These are phyloP conservation scores for Petroica traversi DNA, from an alignment of 2,113 vertebrate species.

Conservation along the genomic window DNA sequence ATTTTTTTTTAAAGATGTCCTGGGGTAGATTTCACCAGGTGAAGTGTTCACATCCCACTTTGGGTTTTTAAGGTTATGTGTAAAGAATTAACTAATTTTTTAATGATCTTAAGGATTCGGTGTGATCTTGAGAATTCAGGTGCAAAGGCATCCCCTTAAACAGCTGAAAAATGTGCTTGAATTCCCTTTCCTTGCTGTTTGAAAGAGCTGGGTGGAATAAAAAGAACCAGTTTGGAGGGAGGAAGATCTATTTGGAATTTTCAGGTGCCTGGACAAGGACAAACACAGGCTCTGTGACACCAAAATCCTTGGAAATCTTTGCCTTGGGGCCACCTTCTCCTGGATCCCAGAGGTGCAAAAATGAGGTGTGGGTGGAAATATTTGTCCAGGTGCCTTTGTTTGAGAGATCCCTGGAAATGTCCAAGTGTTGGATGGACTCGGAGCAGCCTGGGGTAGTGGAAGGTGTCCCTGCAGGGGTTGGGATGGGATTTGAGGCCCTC, in stretches of 20 bases:
- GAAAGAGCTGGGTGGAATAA: background rate
- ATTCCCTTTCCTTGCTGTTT: background rate
- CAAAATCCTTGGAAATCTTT: background rate
- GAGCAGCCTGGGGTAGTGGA: background rate
- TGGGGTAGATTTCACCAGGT: slow-evolving; percentile 54
- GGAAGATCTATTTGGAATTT: background rate
- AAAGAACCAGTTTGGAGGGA: background rate
- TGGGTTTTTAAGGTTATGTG: background rate
- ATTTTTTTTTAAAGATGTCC: background rate
- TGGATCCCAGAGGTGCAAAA: background rate
- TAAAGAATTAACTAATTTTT: background rate
- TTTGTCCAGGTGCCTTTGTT: background rate
- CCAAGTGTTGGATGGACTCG: background rate
- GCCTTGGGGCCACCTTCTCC: background rate
- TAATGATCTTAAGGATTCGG: background rate
- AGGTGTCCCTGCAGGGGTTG: background rate
- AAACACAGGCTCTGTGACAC: background rate
- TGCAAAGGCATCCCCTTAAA: background rate
- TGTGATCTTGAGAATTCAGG: too few species aligned
- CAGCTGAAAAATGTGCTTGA: background rate
- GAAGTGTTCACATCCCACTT: background rate
- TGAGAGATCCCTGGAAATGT: background rate
- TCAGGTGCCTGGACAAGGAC: background rate
- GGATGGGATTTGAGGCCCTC: background rate
- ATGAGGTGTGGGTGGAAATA: background rate